These are phyloP conservation scores for Hephaestus fuliginosus DNA, from an alignment of 2,797 vertebrate genomes.

Conservation along the genomic window DNA sequence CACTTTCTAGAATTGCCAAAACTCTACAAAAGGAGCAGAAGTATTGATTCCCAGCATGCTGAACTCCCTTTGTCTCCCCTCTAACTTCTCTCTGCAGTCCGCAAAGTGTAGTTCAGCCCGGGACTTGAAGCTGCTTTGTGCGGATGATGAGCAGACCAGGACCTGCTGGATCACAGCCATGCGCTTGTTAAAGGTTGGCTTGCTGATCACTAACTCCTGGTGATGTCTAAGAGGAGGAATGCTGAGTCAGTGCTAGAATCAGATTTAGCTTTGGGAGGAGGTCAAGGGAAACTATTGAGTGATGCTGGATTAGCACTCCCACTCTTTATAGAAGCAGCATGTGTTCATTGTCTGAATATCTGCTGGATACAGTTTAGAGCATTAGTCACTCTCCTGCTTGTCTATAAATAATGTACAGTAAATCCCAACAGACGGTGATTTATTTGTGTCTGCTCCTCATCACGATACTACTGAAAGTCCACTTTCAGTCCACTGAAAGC, in stretches of 20 bases:
- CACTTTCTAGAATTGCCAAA: constrained; percentile 26
- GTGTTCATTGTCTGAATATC: constrained; percentile 70
- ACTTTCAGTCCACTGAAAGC: background rate
- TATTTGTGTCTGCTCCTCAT: constrained; percentile 17
- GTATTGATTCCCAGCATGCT: constrained; percentile 39
- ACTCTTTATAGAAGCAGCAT: constrained; percentile 65
- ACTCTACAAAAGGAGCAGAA: constrained; percentile 25
- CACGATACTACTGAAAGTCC: background rate
- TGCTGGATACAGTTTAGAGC: constrained; percentile 51
- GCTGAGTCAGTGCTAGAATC: constrained; percentile 71
- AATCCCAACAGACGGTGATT: constrained; percentile 11
- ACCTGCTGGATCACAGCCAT: constrained; percentile 98
- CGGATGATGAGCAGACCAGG: constrained; percentile 95
- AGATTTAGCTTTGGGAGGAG: constrained; percentile 69
- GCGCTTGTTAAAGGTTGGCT: constrained; percentile 95
- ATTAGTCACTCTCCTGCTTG: constrained; percentile 44
- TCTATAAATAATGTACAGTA: constrained; percentile 52
- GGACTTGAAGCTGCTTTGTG: constrained; percentile 97
- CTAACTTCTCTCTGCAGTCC: constrained; percentile 86
- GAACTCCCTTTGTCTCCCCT: constrained; percentile 39
- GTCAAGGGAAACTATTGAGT: constrained; percentile 66
- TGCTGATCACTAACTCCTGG: constrained; percentile 60
- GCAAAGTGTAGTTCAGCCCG: constrained; percentile 91
- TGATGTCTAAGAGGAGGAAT: constrained; percentile 62
- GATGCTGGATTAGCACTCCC: constrained; percentile 68